Evolutionary conservation across 2,888 invertebrate genomes (phyloP), one percentile per base, ranked within the genome.

Genomic region (Tineola bisselliella): DNA sequence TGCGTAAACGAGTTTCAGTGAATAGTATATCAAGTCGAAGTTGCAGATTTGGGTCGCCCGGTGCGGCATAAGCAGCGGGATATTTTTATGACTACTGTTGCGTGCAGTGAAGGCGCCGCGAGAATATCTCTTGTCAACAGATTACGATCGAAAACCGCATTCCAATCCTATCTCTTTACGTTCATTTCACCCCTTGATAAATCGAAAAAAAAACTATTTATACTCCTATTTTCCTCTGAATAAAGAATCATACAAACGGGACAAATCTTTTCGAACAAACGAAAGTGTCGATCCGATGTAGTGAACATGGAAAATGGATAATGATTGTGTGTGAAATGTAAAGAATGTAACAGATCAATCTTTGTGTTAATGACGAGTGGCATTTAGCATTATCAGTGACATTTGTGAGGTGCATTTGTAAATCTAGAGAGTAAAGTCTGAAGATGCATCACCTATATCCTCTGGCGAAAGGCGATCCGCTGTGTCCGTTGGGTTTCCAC

Each of bases 401-500:
- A 61, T 83, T 84, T 75, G 75, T 77, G 71, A 70, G 76, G 81
- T 86, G 84, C 79, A 84, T 86, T 84, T 83, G 38, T 66, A 73
- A 72, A 68, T 67, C 3, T 13, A 48, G 61, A 61, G 61, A 66
- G 70, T 74, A 71, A 64, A 64, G 68, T 66, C 64, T 70, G 69
- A 77, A 69, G 68, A 93, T 93, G 92, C 92, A 92, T 83, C 92
- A 92, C 78, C 78, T 92, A 75, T 93, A 92, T 77, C 91, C 93
- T 48, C 81, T 93, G 75, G 92, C 92, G 75, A 95, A 94, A 82
- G 93, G 93, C 70, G 96, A 96, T 82, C 94, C 95, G 65, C 83
- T 96, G 69, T 96, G 96, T 79, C 96, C 96, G 64, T 88, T 96
- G 76, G 97, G 97, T 56, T 97, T 97, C 82, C 95, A 96, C 87